Evolutionary conservation across 2,888 invertebrate species (phyloP).

Genomic region (Lycocerus yunnanus): DNA sequence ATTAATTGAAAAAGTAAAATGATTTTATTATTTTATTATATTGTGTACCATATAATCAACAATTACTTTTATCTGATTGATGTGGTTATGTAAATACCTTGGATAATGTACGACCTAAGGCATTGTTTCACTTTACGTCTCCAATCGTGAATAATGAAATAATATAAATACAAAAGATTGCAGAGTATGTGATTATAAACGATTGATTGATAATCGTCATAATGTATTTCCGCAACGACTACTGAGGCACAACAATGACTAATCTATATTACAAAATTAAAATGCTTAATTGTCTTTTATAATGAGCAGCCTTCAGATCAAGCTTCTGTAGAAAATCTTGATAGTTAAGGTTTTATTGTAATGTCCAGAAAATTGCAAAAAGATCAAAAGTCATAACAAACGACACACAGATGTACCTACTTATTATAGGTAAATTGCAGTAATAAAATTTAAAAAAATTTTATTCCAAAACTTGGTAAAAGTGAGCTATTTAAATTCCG

Average conservation of each 20-base stretch:
- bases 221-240: slow-evolving; percentile 22
- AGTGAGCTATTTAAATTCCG: too few species aligned
- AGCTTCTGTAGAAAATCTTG: background rate
- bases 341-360: background rate
- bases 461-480: too few species aligned
- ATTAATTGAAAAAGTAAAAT: background rate
- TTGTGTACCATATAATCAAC: slow-evolving; percentile 2
- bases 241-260: slow-evolving; percentile 22
- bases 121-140: slow-evolving; percentile 9
- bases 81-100: slow-evolving; percentile 2
- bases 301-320: background rate
- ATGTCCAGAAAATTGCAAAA: background rate
- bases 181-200: slow-evolving; percentile 12
- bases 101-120: slow-evolving; percentile 6
- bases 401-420: background rate
- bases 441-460: too few species aligned
- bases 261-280: slow-evolving; percentile 14
- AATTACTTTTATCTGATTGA: background rate
- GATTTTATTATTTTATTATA: background rate
- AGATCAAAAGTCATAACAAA: background rate
- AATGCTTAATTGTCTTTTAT: background rate
- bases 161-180: slow-evolving; percentile 6
- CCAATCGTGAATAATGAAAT: slow-evolving; percentile 8
- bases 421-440: background rate
- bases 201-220: slow-evolving; percentile 23